Base-by-base conservation (phyloP, 2,888 invertebrate species). In the Arge pagana region DNA sequence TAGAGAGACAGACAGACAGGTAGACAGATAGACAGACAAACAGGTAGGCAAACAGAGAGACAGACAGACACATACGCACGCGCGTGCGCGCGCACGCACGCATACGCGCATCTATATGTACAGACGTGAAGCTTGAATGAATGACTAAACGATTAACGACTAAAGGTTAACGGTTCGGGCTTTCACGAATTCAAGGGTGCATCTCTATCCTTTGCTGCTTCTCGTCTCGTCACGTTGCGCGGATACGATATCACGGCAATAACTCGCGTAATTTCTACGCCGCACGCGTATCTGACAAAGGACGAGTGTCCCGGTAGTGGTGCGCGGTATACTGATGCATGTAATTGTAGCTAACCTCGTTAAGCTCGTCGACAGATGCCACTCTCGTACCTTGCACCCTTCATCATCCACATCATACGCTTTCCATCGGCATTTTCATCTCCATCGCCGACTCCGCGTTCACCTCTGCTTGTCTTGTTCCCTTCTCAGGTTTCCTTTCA, bases 311-410 rank as follows among this genome's bases (percentile, higher is more conserved):
- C 11, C 7, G 11, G 33, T 11, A 33, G 30, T n/a, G 19, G 42
- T 13, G 31, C 23, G 33, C 45, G 15, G 67, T 67, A n/a, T n/a
- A 66, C 69, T 71, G 72, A 73, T 70, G 70, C 71, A 73, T 70
- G 69, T 74, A 74, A 74, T 74, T 74, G 71, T 68, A 71, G 66
- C 68, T 74, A 74, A 75, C 71, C 64, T 71, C 67, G 72, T 75
- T 74, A 74, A 71, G 70, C 65, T 63, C 65, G 63, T 59, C 70
- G 70, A 67, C 71, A 69, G 71, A 72, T 71, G 66, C 63, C 63
- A 68, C 69, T 68, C 69, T 63, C 66, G 33, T 37, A 31, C 21
- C 40, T 28, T 15, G 68, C 66, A 67, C 70, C 67, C 70, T 68
- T 60, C 66, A 59, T 61, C 60, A 56, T 56, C 41, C 28, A 24